phyloP scores from a whole-genome alignment of 2,113 vertebrate genomes.

The Menidia beryllina region DNA sequence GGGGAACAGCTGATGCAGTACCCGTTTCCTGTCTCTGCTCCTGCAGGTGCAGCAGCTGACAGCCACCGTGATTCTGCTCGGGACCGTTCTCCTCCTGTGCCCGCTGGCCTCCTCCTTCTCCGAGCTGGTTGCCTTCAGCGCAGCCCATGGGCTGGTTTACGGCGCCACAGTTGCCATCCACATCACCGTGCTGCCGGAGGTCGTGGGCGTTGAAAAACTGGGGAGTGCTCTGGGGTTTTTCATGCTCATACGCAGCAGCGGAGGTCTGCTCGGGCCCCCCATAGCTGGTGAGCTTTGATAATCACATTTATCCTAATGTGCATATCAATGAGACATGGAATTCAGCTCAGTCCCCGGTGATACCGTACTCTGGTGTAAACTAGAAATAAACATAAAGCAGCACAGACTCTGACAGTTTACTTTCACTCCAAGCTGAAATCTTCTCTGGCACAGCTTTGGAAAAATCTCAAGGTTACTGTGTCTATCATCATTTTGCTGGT shows the following conservation, averaged over 20 bases:
- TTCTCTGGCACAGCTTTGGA: background rate
- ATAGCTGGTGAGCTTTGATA: conserved; percentile 79
- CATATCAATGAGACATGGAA: conserved; percentile 16
- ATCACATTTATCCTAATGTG: conserved; percentile 1
- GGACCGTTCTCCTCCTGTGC: conserved; percentile 71
- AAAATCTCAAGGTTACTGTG: conserved; percentile 40
- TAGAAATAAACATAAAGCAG: conserved; percentile 18
- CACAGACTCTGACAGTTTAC: background rate
- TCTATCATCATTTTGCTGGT: background rate
- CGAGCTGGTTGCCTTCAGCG: conserved; percentile 75
- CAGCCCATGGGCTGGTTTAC: conserved; percentile 74
- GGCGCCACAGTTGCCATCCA: conserved; percentile 78
- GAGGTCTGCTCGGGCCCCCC: conserved; percentile 83
- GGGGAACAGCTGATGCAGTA: background rate
- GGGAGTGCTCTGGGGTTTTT: conserved; percentile 83
- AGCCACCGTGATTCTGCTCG: conserved; percentile 70
- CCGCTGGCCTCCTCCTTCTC: conserved; percentile 63
- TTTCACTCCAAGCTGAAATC: conserved; percentile 6
- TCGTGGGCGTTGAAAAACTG: conserved; percentile 77
- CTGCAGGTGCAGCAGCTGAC: conserved; percentile 74
- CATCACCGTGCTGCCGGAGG: conserved; percentile 81
- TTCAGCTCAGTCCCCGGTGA: conserved; percentile 14
- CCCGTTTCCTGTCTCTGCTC: background rate
- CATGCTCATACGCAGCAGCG: conserved; percentile 83
- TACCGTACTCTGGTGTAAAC: background rate